A percentile compares a stretch with the other conserved stretches of the same genome.
Evolutionary conservation across 2,888 invertebrate genomes (phyloP).

Genomic region (Carterocephalus palaemon): DNA sequence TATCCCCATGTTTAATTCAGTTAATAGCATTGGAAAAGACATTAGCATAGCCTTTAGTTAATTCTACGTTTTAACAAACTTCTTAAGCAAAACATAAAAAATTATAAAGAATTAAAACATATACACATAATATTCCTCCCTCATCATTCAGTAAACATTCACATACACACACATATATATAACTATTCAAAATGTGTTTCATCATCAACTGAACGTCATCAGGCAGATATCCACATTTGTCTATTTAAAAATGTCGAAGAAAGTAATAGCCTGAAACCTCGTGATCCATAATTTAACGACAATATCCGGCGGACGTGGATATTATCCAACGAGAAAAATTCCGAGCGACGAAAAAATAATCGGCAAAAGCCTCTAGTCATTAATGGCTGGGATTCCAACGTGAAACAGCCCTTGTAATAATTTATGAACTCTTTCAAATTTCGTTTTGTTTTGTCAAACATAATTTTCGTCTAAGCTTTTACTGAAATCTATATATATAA

Average conservation of each 20-base stretch:
- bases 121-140: no score
- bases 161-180: no score
- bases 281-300: constrained; percentile 76
- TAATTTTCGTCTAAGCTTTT: no score
- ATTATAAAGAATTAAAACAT: no score
- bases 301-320: constrained; percentile 71
- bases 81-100: no score
- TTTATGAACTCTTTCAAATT: constrained; percentile 16
- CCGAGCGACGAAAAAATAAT: constrained; percentile 63
- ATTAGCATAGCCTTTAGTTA: no score
- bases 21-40: no score
- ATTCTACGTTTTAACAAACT: no score
- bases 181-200: no score
- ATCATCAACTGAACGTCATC: constrained; percentile 9
- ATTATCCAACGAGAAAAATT: constrained; percentile 64
- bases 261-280: constrained; percentile 48
- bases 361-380: constrained; percentile 58
- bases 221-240: constrained; percentile 29
- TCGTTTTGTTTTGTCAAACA: constrained; percentile 4
- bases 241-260: constrained; percentile 58
- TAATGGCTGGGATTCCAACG: constrained; percentile 51
- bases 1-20: no score
- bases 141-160: no score
- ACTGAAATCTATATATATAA: no score
- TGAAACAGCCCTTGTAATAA: constrained; percentile 16